Base-by-base conservation (phyloP, 1,140 invertebrate species). In the Bombyx mandarina region DNA sequence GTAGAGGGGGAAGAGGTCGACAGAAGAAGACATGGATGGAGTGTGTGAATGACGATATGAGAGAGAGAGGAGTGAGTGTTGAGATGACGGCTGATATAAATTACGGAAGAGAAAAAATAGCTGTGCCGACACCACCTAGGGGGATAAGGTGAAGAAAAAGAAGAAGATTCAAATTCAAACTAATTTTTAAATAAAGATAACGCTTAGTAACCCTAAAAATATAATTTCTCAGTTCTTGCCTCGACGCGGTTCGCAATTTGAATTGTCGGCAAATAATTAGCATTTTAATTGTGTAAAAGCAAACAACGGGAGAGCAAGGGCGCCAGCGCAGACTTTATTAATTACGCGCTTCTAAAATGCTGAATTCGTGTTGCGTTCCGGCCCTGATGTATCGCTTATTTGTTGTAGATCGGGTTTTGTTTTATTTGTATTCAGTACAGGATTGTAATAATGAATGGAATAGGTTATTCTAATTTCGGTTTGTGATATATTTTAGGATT, bases 251-350 rank as follows among this genome's bases (percentile, higher is more conserved):
- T 51, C 57, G 46, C 56, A 61, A 56, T 66, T 52, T 57, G 61
- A 63, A 44, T 61, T 54, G 61, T 59, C 59, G 51, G 61, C 61
- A 61, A 67, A 67, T 61, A 67, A 67, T 67, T 67, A 67, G 61
- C 65, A 67, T 67, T 63, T 67, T 67, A 67, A 67, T 67, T 63
- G 61, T 61, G 10, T 48, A 8, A 10, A 35, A 48, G 55, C 64
- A 62, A 66, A 62, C 62, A 63, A 54, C 45, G 52, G n/a, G 47
- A 35, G 35, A 35, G 6, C 8, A 26, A 26, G 54, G 18, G 46
- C 9, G 45, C 8, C 12, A 47, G 8, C 10, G 45, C 52, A 22
- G 52, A 58, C 50, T 48, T 52, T 56, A 64, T 64, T 56, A 64
- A 64, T 60, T 60, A 53, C 48, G 54, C 47, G 42, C 26, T 45